A percentile compares a stretch with the other conserved stretches of the same genome.
Evolutionary conservation across 2,888 invertebrate species (phyloP).

Genomic region (Charanyca ferruginea): DNA sequence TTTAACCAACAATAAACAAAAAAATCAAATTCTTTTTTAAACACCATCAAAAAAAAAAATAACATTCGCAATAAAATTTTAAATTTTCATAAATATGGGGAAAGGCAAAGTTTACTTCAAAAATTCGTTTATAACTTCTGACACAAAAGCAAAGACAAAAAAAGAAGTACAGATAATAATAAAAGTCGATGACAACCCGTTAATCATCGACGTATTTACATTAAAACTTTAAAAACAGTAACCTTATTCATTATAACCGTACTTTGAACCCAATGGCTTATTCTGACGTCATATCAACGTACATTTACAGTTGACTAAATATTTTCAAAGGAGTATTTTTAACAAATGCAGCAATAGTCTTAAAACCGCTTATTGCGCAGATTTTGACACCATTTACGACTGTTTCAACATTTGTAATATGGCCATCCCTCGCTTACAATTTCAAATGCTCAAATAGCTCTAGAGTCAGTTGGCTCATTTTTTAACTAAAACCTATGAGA

Average conservation of each 20-base stretch:
- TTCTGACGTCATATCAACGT: slow-evolving; percentile 20
- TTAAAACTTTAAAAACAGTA: slow-evolving; percentile 32
- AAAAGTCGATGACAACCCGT: slow-evolving; percentile 6
- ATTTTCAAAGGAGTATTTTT: background rate
- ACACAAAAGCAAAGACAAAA: background rate
- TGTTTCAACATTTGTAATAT: background rate
- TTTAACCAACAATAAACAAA: background rate
- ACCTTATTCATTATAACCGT: slow-evolving; percentile 33
- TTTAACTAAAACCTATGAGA: no score
- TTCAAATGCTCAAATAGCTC: no score
- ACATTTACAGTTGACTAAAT: slow-evolving; percentile 12
- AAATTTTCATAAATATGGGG: background rate
- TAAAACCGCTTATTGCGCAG: background rate
- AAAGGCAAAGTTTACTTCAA: background rate
- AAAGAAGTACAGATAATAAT: no score
- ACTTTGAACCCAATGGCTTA: slow-evolving; percentile 32
- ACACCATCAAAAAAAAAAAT: background rate
- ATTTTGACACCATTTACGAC: slow-evolving; percentile 5
- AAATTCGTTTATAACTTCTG: background rate
- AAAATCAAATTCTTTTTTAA: background rate
- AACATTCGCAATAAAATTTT: background rate
- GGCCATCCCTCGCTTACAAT: background rate
- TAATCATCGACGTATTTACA: slow-evolving; percentile 40
- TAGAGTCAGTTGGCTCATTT: no score
- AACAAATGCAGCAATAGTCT: slow-evolving; percentile 3